Evolutionary conservation across 2,888 invertebrate genomes (phyloP).

Genomic region (Hofmannophila pseudospretella): DNA sequence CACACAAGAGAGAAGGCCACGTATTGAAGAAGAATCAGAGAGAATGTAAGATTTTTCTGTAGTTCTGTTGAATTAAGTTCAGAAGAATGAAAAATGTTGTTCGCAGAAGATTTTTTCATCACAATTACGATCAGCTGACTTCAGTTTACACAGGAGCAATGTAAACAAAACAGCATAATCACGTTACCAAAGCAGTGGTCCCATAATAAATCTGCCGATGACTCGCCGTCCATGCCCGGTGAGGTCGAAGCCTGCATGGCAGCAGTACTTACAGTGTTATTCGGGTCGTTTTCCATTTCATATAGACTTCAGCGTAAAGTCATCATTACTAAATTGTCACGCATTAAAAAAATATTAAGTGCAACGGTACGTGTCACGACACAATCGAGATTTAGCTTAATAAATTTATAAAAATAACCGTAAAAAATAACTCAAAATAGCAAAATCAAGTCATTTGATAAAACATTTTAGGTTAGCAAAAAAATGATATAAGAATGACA

Average conservation of each 20-base stretch:
- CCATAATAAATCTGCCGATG: not conserved
- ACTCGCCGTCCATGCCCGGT: not conserved
- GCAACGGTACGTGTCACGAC: slow-evolving; percentile 51
- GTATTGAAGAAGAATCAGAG: no score
- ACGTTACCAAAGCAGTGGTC: no score
- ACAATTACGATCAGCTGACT: no score
- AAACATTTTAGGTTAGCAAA: slow-evolving; percentile 79
- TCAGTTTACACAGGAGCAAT: no score
- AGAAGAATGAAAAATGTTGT: no score
- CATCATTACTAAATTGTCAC: slow-evolving; percentile 64
- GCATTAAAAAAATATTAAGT: slow-evolving; percentile 54
- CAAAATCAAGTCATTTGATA: slow-evolving; percentile 75
- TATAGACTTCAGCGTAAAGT: slow-evolving; percentile 60
- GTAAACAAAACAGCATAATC: no score
- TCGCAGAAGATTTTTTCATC: no score
- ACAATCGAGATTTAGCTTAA: slow-evolving; percentile 71
- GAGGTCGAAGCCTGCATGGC: not conserved
- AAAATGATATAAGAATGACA: slow-evolving; percentile 73
- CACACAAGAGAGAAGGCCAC: no score
- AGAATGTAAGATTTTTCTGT: no score
- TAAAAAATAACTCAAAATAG: slow-evolving; percentile 70
- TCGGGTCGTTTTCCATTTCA: slow-evolving; percentile 75
- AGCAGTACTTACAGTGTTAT: slow-evolving; percentile 67
- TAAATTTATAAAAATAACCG: slow-evolving; percentile 70
- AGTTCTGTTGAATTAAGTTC: no score